Evolutionary conservation across 2,113 vertebrate species (phyloP), one percentile per base, ranked within the genome.

Genomic region (Labeo rohita): DNA sequence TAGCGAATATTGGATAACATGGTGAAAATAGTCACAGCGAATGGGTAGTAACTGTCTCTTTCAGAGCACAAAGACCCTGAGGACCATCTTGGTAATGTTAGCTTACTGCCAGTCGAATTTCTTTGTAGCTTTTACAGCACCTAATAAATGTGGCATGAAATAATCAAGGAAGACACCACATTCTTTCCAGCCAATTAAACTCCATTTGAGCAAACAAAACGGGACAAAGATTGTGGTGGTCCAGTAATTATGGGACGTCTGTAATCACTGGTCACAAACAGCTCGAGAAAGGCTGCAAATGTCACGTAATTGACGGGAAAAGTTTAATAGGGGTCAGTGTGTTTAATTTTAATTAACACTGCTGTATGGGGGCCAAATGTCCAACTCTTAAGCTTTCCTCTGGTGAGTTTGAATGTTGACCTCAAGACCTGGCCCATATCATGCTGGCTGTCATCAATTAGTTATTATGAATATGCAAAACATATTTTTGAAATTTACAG

Each of bases 131-230:
- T 87, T 88, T 85, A 81, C 80, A 50, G 83, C 34, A 66, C 43
- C 63, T 89, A 89, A 89, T 88, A 89, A 89, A 87, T 78, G 80
- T 75, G 87, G 82, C 88, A 85, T 90, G 86, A 87, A 83, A 88
- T 87, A 90, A 90, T 89, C 83, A 85, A 81, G 88, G 84, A 83
- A 88, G 74, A 89, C 87, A 87, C 85, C 85, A 36, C 78, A 85
- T 86, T 89, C 21, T 90, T 89, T 89, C 83, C 87, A 87, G 83
- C 43, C 90, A 91, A 87, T 91, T 90, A 88, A 79, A 81, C 56
- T 54, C 73, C 73, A 84, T 89, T 89, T 91, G 75, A 83, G 84
- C 34, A 87, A 83, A 78, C 73, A 77, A 73, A 85, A 77, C 66
- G 6, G 85, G 75, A 88, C 45, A 16, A 36, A 86, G 90, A 90